Conservation (phyloP, 2,113 vertebrate species). For the Neogobius melanostomus region DNA sequence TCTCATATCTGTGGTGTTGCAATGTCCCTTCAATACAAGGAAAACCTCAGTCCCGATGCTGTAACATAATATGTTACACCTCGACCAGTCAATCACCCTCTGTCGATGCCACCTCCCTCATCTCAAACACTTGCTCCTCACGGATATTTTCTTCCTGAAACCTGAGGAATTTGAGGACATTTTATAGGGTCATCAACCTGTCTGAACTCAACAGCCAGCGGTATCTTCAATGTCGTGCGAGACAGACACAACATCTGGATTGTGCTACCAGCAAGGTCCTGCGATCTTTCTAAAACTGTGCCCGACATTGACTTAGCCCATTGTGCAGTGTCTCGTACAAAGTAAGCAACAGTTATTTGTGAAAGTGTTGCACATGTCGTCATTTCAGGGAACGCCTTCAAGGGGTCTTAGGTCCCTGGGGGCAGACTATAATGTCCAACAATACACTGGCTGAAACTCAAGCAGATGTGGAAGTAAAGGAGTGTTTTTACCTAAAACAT, state of each 20-base stretch:
- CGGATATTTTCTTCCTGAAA: constrained; percentile 1
- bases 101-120: not conserved
- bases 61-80: not conserved
- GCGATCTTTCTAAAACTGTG: not conserved
- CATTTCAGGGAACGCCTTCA: not conserved
- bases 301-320: not conserved
- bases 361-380: not conserved
- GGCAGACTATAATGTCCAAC: not conserved
- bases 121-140: constrained; percentile 9
- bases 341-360: constrained; percentile 6
- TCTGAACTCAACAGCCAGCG: not conserved
- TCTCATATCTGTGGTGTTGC: not conserved
- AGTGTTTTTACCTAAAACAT: too few relatives aligned
- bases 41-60: constrained; percentile 1
- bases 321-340: not conserved
- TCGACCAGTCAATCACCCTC: not conserved
- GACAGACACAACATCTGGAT: too few relatives aligned
- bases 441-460: not conserved
- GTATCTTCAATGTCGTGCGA: not conserved
- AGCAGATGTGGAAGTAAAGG: not conserved
- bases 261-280: too few relatives aligned
- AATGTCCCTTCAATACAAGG: not conserved
- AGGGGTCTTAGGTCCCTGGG: not conserved
- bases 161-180: constrained; percentile 14
- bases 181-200: constrained; percentile 21